These are phyloP conservation scores for Argentina silus DNA, from an alignment of 2,797 vertebrate species.

Conservation along the genomic window DNA sequence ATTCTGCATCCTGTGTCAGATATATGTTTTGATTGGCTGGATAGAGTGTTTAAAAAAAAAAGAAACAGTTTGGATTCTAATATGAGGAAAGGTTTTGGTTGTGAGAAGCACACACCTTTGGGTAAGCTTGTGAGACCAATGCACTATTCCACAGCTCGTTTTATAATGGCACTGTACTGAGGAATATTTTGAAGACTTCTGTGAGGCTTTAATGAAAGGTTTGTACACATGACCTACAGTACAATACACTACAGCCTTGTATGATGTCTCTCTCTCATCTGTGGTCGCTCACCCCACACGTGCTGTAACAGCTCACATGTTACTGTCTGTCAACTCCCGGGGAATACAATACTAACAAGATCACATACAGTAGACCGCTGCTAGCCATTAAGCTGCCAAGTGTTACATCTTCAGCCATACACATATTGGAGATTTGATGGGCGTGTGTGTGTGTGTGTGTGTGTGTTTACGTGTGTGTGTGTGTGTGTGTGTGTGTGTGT, in stretches of 20 bases:
- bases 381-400: not conserved
- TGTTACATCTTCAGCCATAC: not conserved
- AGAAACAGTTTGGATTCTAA: not conserved
- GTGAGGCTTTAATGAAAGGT: not conserved
- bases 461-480: not conserved
- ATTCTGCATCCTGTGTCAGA: not conserved
- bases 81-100: not conserved
- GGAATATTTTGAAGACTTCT: not conserved
- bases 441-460: too few species aligned
- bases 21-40: not conserved
- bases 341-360: not conserved
- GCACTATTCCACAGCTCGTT: not conserved
- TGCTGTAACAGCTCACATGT: constrained; percentile 2
- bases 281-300: not conserved
- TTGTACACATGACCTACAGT: not conserved
- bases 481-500: not conserved
- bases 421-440: not conserved
- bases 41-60: not conserved
- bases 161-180: not conserved
- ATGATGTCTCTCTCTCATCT: not conserved
- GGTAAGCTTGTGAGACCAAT: not conserved
- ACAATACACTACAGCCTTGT: not conserved
- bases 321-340: not conserved
- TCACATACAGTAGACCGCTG: not conserved
- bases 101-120: too few species aligned